A percentile compares a stretch with the other conserved stretches of the same genome.
phyloP scores from a whole-genome alignment of 2,888 invertebrate genomes.

The Agrotis ipsilon region DNA sequence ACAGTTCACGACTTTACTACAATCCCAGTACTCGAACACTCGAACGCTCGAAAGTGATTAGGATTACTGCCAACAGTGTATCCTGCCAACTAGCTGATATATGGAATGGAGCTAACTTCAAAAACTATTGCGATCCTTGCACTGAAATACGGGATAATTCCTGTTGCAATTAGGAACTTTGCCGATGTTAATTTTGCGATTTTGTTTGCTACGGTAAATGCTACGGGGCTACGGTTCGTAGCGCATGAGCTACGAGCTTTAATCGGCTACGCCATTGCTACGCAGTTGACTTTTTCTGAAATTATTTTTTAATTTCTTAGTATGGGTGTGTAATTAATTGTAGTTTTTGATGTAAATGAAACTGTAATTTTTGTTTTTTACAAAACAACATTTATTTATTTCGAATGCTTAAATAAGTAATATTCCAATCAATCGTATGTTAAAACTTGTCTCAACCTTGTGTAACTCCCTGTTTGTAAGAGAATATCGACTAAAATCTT shows the following conservation, averaged over 20 bases:
- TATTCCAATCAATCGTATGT: no score
- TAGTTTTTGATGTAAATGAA: no score
- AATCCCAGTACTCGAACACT: slow-evolving; percentile 25
- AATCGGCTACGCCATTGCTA: slow-evolving; percentile 15
- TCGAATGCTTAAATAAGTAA: no score
- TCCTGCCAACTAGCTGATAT: slow-evolving; percentile 62
- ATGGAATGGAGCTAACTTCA: slow-evolving; percentile 58
- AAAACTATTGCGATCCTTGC: slow-evolving; percentile 55
- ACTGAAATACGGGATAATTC: slow-evolving; percentile 58
- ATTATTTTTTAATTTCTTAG: not conserved
- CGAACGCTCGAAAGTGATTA: slow-evolving; percentile 59
- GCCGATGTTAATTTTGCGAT: slow-evolving; percentile 44
- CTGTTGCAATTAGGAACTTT: slow-evolving; percentile 59
- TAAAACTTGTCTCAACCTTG: no score
- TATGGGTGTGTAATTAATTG: no score
- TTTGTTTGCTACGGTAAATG: slow-evolving; percentile 54
- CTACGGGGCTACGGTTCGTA: slow-evolving; percentile 47
- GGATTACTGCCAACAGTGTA: slow-evolving; percentile 61
- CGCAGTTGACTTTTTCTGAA: not conserved
- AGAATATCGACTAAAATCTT: no score
- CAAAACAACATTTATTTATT: no score
- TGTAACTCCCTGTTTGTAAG: no score
- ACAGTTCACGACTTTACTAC: slow-evolving; percentile 48
- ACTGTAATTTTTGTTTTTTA: no score
- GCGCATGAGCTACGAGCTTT: slow-evolving; percentile 29